Percentiles rank a stretch among this genome's conserved stretches.
phyloP scores from a whole-genome alignment of 2,113 vertebrate species.

The Myrmophylax atrothorax region DNA sequence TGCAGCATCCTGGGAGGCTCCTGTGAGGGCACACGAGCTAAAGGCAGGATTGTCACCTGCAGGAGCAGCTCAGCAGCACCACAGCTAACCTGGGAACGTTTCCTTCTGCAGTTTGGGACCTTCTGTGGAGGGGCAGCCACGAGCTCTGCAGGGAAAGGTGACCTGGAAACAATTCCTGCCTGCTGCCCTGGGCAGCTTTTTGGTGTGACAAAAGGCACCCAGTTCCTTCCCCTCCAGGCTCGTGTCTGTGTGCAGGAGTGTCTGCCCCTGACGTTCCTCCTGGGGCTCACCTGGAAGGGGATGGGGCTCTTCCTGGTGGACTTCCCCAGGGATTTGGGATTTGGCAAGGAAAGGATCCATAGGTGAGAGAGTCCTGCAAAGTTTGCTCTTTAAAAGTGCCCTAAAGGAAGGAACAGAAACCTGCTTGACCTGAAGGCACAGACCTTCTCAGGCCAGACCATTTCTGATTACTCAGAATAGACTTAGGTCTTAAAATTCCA shows the following conservation, averaged over 20 bases:
- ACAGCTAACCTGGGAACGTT: neutral
- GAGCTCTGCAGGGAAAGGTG: neutral
- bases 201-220: neutral
- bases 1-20: neutral
- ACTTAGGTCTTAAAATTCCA: neutral
- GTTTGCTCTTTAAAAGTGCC: neutral
- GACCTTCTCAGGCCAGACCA: neutral
- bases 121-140: neutral
- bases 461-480: neutral
- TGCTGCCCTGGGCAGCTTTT: neutral
- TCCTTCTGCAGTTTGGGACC: neutral
- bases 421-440: neutral
- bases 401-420: neutral
- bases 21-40: neutral
- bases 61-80: neutral
- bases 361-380: neutral
- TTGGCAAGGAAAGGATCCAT: neutral
- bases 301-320: neutral
- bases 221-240: neutral
- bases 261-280: neutral
- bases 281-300: neutral
- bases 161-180: neutral
- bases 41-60: slow-evolving; percentile 22
- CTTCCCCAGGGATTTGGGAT: neutral
- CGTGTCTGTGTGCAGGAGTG: neutral